These are phyloP conservation scores for Cryptoblepharus egeriae DNA, from an alignment of 2,797 vertebrate species.

Conservation along the genomic window DNA sequence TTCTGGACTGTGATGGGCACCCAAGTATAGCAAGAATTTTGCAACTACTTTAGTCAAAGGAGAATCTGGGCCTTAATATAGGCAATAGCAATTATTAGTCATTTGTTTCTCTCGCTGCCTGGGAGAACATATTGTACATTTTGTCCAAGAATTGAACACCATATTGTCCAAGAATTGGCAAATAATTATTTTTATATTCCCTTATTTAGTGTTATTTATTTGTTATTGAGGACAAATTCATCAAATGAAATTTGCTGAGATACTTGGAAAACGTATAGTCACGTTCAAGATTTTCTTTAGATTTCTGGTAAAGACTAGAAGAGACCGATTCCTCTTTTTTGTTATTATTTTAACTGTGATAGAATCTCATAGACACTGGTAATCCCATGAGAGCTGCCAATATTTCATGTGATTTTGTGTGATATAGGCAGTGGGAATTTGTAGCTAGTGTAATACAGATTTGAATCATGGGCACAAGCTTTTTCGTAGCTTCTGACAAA, in stretches of 20 bases:
- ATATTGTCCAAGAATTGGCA: background rate
- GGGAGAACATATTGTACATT: too few species aligned
- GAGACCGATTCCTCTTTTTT: background rate
- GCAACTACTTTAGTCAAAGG: background rate
- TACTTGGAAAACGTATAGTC: background rate
- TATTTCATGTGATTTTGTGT: background rate
- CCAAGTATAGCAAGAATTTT: background rate
- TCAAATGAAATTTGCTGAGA: background rate
- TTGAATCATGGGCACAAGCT: background rate
- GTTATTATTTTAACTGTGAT: background rate
- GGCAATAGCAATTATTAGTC: rapidly evolving
- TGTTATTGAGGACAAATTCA: background rate
- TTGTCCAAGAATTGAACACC: background rate
- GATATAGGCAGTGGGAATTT: background rate
- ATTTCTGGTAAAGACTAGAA: background rate
- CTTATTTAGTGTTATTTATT: too few species aligned
- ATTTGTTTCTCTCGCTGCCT: conserved; percentile 28
- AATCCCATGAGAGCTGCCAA: background rate
- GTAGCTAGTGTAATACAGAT: background rate
- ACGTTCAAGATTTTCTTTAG: background rate
- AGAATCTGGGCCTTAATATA: background rate
- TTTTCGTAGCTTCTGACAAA: background rate
- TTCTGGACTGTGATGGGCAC: background rate
- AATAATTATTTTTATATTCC: background rate
- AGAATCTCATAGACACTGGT: background rate